Base-by-base conservation (phyloP, 30 jellyfish, hydroid and myxozoan species). In the Catostylus mosaicus region DNA sequence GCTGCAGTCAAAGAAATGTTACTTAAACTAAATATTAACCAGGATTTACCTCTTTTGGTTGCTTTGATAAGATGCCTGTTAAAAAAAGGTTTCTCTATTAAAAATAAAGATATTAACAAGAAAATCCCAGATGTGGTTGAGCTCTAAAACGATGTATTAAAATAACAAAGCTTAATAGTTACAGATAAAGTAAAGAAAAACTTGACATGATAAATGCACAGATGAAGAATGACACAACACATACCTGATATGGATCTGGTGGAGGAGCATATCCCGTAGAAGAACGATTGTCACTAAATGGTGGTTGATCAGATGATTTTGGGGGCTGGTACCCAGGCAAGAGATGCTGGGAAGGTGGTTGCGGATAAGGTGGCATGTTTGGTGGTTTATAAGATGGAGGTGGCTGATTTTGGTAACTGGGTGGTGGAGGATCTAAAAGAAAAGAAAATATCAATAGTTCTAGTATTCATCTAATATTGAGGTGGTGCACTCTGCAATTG, bases 371-470 rank as follows among this genome's bases (percentile, higher is more conserved):
- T 33, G 83, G 81, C 23, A 48, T 67, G 33, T 50, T 23, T 18
- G 86, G 80, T 50, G 92, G 86, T 29, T 46, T 80, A 48, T 22
- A 82, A 29, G 92, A 40, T 43, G 80, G 73, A 3, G 89, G 82
- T 16, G 92, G 80, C 24, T 82, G 86, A 18, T 69, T 57, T 30
- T 72, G 80, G 56, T 67, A 82, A n/a, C 52, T 63, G 12, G 70
- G 16, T 10, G 88, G 62, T 9, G 79, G 85, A 40, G 92, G 73
- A 50, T 80, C 90, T 80, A 24, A 7, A 72, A 54, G 52, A 82
- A 36, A 68, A 38, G 61, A 31, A 31, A 0, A 1, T 20, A n/a
- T n/a, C n/a, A n/a, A n/a, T n/a, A n/a, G n/a, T n/a, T n/a, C n/a
- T n/a, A n/a, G n/a, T n/a, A n/a, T n/a, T n/a, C n/a, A n/a, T n/a